Conservation (phyloP, 2,888 invertebrate genomes). For the Plutella xylostella region DNA sequence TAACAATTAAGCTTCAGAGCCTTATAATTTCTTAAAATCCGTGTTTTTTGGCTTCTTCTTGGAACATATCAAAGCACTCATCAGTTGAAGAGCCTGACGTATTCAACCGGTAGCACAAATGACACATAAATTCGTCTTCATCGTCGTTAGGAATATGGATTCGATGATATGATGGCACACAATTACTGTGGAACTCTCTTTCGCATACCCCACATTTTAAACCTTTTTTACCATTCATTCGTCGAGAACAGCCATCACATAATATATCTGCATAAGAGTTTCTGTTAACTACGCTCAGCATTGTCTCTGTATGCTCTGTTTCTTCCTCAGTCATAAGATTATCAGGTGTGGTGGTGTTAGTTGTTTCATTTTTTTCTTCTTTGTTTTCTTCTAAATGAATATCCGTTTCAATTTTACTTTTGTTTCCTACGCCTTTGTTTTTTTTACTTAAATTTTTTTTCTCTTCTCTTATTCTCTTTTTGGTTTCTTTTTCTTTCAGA, state of each 20-base stretch:
- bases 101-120: neutral
- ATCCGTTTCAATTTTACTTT: neutral
- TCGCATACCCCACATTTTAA: neutral
- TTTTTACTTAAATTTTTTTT: neutral
- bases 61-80: neutral
- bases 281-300: too few species aligned
- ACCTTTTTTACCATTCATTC: neutral
- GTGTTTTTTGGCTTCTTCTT: neutral
- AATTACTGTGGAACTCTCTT: neutral
- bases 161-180: neutral
- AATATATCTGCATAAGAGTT: neutral
- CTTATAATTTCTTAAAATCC: too few species aligned
- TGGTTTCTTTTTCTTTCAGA: neutral
- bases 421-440: neutral
- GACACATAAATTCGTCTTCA: neutral
- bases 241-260: neutral
- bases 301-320: too few species aligned
- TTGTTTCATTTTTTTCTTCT: too few species aligned
- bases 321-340: too few species aligned
- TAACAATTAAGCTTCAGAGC: too few species aligned
- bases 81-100: neutral
- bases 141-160: neutral
- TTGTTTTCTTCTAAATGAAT: neutral
- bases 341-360: too few species aligned
- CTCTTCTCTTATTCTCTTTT: neutral